Conservation (phyloP, 92 coral and sea anemone genomes). For the Porites cylindrica region DNA sequence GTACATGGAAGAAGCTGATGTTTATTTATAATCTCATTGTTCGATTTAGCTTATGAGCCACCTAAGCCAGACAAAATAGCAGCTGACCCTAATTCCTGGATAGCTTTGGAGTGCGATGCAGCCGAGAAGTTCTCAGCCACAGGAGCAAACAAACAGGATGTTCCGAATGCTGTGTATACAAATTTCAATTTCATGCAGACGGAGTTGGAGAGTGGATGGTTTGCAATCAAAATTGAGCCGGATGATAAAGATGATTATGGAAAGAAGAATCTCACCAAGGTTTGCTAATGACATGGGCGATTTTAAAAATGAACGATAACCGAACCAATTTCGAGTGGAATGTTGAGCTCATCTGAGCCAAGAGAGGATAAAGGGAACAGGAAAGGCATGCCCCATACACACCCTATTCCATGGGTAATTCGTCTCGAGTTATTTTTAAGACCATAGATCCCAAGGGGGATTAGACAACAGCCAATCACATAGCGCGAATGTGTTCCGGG, state of each 20-base stretch:
- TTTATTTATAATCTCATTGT: not conserved
- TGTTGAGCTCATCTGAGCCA: too few species aligned
- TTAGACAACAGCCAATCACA: too few species aligned
- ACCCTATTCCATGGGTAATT: too few species aligned
- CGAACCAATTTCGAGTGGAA: not conserved
- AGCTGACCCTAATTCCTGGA: slow-evolving; percentile 83
- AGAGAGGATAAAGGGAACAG: too few species aligned
- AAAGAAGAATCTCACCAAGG: slow-evolving; percentile 67
- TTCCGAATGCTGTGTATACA: slow-evolving; percentile 74
- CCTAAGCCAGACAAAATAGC: slow-evolving; percentile 79
- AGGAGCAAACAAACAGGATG: slow-evolving; percentile 59
- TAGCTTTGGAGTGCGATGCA: slow-evolving; percentile 88
- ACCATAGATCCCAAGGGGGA: too few species aligned
- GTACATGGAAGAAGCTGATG: too few species aligned
- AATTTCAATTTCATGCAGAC: slow-evolving; percentile 73
- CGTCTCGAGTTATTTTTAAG: too few species aligned
- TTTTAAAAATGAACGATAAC: not conserved
- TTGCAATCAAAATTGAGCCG: slow-evolving; percentile 81
- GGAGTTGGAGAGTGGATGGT: slow-evolving; percentile 89
- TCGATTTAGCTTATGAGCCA: slow-evolving; percentile 60
- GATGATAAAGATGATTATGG: slow-evolving; percentile 73
- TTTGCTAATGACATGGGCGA: not conserved
- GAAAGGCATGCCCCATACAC: too few species aligned
- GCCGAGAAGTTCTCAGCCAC: slow-evolving; percentile 79
- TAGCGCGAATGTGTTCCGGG: too few species aligned